phyloP scores from a whole-genome alignment of 1,140 invertebrate species.

The Melipona quadrifasciata region DNA sequence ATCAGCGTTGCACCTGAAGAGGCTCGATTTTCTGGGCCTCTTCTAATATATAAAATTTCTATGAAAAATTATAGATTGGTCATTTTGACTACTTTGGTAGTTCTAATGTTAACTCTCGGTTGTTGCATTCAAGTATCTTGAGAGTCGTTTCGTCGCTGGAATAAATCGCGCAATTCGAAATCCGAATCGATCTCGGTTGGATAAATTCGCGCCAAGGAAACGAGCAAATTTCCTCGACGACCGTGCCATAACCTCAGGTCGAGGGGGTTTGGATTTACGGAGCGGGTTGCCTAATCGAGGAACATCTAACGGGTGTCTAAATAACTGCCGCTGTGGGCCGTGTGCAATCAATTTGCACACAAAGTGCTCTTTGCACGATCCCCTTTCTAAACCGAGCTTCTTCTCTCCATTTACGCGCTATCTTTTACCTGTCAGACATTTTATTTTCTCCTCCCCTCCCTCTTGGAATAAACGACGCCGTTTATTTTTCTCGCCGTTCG shows the following conservation, averaged over 20 bases:
- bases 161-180: too few species aligned
- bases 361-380: conserved; percentile 54
- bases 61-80: too few species aligned
- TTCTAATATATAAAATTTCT: too few species aligned
- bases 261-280: conserved; percentile 17
- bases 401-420: conserved; percentile 28
- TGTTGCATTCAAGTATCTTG: too few species aligned
- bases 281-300: conserved; percentile 41
- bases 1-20: too few species aligned
- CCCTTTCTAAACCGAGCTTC: conserved; percentile 17
- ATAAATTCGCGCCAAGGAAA: conserved; percentile 9
- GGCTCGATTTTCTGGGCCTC: too few species aligned
- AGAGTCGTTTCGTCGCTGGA: too few species aligned
- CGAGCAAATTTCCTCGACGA: conserved; percentile 36
- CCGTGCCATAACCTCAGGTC: conserved; percentile 3
- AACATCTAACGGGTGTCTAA: conserved; percentile 54
- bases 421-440: conserved; percentile 31
- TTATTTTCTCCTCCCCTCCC: conserved; percentile 6
- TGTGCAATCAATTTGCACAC: conserved; percentile 59
- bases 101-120: too few species aligned
- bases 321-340: conserved; percentile 42
- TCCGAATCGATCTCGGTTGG: too few species aligned
- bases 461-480: too few species aligned
- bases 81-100: too few species aligned
- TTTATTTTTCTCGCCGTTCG: too few species aligned